Base-by-base conservation (phyloP, 1,140 invertebrate genomes). In the Atta texana region DNA sequence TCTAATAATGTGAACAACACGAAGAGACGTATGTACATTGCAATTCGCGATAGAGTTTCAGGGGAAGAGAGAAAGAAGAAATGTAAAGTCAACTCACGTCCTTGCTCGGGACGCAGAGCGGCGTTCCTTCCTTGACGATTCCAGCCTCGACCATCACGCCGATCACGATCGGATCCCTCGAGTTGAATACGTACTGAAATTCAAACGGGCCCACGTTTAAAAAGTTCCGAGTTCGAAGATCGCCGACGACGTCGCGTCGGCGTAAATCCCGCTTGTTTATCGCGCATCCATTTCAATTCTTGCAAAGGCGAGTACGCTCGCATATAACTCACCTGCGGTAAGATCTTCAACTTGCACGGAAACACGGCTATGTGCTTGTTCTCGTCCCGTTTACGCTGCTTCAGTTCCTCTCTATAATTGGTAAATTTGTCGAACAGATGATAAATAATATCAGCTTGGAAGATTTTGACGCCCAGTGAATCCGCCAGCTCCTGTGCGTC, bases 381-480 rank as follows among this genome's bases (percentile, higher is more conserved):
- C 94, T 99, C 98, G 89, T 99, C 98, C 16, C 99, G 97, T 93
- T 99, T 99, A 94, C 97, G 97, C 92, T 97, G 97, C 93, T 98
- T 98, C n/a, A 99, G 95, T 90, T 99, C 98, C 75, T 99, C 98
- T 76, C 98, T 96, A 94, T 99, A 99, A 21, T 97, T 97, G 87
- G 97, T 99, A 96, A 99, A 99, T 94, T 98, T 98, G 95, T 99
- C 99, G 95, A 99, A 99, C 85, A 99, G 96, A 96, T 99, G 99
- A 96, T 99, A 99, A 93, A 99, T 99, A 94, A 99, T 99, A 95
- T 99, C 99, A 3, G 99, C 99, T 84, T 99, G 98, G 96, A 99
- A 99, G 92, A 99, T 99, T 95, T 98, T 98, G 61, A 99, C 98
- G 75, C 98, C 98, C 63, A 99, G 94, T 69, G 97, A 97, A 92